Conservation (phyloP, 2,797 vertebrate species). For the Xenops minutus region DNA sequence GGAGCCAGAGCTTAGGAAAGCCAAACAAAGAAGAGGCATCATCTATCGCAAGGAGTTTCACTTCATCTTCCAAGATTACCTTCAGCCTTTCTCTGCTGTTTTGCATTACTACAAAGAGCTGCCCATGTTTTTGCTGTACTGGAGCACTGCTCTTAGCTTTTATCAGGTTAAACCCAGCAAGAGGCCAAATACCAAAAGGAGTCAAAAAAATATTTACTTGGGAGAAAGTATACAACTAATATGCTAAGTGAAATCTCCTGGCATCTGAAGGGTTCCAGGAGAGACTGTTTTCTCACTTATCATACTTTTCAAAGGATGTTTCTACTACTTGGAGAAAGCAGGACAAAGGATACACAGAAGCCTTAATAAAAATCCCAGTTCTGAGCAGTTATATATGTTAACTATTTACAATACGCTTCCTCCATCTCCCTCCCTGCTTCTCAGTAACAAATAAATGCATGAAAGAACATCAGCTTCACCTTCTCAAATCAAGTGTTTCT, state of each 20-base stretch:
- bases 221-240: not conserved
- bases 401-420: not conserved
- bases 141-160: not conserved
- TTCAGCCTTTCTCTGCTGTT: not conserved
- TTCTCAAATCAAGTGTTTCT: not conserved
- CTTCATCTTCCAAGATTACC: not conserved
- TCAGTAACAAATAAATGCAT: not conserved
- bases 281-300: not conserved
- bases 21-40: slow-evolving; percentile 14
- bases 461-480: not conserved
- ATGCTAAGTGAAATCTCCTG: not conserved
- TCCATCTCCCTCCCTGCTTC: not conserved
- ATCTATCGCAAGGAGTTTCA: not conserved
- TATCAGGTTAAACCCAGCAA: not conserved
- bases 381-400: not conserved
- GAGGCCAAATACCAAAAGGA: not conserved
- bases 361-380: not conserved
- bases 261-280: not conserved
- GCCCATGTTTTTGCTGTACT: not conserved
- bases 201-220: not conserved
- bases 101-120: not conserved
- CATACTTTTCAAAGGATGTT: not conserved
- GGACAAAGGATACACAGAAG: not conserved
- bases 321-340: not conserved
- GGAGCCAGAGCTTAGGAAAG: not conserved